Percentiles rank a stretch among this genome's conserved stretches.
Evolutionary conservation across 2,797 vertebrate genomes (phyloP).

Genomic region (Rhinatrema bivittatum): DNA sequence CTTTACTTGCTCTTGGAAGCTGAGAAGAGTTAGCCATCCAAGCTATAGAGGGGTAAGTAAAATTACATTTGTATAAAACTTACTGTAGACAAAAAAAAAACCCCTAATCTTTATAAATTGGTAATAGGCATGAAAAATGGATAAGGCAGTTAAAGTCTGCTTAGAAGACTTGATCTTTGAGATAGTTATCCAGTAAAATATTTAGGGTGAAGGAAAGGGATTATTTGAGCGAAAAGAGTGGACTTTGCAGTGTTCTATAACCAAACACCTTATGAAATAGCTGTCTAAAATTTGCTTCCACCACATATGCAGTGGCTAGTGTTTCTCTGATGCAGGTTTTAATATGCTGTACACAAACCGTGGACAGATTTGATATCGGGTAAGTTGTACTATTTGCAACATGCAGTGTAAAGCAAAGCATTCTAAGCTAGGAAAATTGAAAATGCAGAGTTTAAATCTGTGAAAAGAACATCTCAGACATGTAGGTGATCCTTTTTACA

Average conservation of each 20-base stretch:
- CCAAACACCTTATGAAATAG: constrained; percentile 38
- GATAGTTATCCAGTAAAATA: constrained; percentile 16
- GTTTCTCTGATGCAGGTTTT: constrained; percentile 19
- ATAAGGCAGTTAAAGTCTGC: constrained; percentile 16
- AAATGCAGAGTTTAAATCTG: too few species aligned
- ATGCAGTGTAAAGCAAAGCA: constrained; percentile 20
- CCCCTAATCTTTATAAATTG: constrained; percentile 34
- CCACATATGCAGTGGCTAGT: constrained; percentile 20
- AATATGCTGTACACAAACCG: too few species aligned
- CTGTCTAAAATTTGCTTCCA: constrained; percentile 29
- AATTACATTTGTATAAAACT: constrained; percentile 60
- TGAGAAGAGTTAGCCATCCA: constrained; percentile 68
- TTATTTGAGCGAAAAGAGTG: constrained; percentile 27
- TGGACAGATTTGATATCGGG: too few species aligned
- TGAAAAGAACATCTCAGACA: too few species aligned
- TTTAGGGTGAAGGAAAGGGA: constrained; percentile 28
- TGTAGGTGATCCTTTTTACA: constrained; percentile 45
- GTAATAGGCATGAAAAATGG: constrained; percentile 31
- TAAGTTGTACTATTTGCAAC: constrained; percentile 11
- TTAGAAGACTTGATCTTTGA: constrained; percentile 17
- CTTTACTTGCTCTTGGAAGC: constrained; percentile 71
- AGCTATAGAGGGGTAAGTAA: constrained; percentile 79
- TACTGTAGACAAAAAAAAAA: constrained; percentile 41
- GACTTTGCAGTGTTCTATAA: constrained; percentile 25
- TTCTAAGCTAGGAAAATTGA: constrained; percentile 16